Evolutionary conservation across 2,113 vertebrate species (phyloP), one percentile per base, ranked within the genome.

Genomic region (Gopherus evgoodei): DNA sequence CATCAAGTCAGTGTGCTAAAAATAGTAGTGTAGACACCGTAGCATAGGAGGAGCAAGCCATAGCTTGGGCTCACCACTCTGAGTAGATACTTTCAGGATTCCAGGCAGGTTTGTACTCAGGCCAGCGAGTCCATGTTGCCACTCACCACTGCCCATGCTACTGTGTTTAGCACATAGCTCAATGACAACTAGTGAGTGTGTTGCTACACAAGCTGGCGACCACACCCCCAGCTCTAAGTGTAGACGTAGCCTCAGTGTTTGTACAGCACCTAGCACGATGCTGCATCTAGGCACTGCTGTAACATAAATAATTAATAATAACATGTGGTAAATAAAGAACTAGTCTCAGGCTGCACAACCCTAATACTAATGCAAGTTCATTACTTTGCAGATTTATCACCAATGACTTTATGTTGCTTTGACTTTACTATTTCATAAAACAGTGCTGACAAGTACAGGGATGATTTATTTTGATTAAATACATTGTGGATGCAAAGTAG

Each of bases 251-350:
- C 25, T 57, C 56, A 69, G 62, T 21, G 35, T 69, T 21, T 69
- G 1, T 11, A 1, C 1, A 2, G 44, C 91, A 42, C 62, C 52
- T 88, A 59, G 9, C 35, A 35, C 0, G 0, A 38, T 11, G 59
- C 29, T 62, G 38, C n/a, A 21, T 38, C 69, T 22, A 72, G 56
- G 38, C 2, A 5, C 5, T 44, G 11, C n/a, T 54, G 11, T 14
- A 54, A 38, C n/a, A 38, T 8, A 42, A 56, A 42, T 17, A 16
- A 42, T n/a, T 53, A 42, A 42, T 56, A 82, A 54, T 57, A 56
- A 27, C 25, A 1, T 27, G 81, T 24, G 27, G 38, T 29, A 42
- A 42, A 42, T 25, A 83, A 56, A 57, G 81, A 25, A 25, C 21
- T 27, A 57, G 81, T 57, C n/a, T 57, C 81, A 83, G 35, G 13